Base-by-base conservation (phyloP, 1,140 invertebrate species). In the Holotrichia oblita region DNA sequence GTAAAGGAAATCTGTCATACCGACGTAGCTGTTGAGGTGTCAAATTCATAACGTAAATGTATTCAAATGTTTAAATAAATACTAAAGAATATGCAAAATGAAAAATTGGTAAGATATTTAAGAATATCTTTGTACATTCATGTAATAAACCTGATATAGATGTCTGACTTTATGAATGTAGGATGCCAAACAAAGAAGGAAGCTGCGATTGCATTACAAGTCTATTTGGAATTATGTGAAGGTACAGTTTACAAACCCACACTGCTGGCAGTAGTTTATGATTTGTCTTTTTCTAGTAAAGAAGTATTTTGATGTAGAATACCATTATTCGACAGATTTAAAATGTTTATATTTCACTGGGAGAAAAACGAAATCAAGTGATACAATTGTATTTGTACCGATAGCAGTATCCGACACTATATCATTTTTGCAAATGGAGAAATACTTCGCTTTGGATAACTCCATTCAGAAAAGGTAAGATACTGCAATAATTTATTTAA, bases 211-310 rank as follows among this genome's bases (percentile, higher is more conserved):
- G 79, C 81, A 6, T 41, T 77, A 2, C 83, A 85, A 79, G 82
- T 84, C 22, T 84, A 82, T 73, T 77, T 85, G 10, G 84, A 85
- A 77, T 59, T 85, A 42, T 83, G 81, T 80, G 84, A 85, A 84
- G 79, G 83, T 84, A 48, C 76, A 61, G n/a, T 3, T 24, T 17
- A 24, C 9, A 69, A 40, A 27, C 12, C n/a, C 73, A 41, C 4
- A 41, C 10, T 4, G 42, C 42, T 44, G 0, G 7, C 42, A 44
- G 42, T n/a, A 74, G 0, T 44, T 6, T 69, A 72, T 48, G 14
- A 42, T 20, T 73, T 14, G 44, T 59, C 48, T n/a, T 12, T 74
- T 83, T 83, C 75, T 40, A 84, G 83, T 84, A 2, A 84, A 82
- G 74, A 80, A 79, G 76, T 85, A 85, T 41, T 82, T 81, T 78